phyloP scores from a whole-genome alignment of 2,797 vertebrate genomes.

The Enteromius argenteus region DNA sequence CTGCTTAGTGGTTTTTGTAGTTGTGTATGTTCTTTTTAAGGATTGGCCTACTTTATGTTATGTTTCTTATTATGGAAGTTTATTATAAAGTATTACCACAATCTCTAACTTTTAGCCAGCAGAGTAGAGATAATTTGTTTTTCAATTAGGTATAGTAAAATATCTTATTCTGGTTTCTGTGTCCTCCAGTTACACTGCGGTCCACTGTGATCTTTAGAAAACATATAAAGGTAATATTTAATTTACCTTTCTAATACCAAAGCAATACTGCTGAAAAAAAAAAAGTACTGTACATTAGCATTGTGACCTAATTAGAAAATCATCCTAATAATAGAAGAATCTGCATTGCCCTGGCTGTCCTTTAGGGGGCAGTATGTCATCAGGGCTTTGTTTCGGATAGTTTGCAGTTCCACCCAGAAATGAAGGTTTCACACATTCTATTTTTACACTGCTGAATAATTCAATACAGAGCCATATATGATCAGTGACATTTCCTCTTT shows the following conservation, averaged over 20 bases:
- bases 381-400: background rate
- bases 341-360: slow-evolving; percentile 19
- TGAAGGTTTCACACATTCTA: slow-evolving; percentile 62
- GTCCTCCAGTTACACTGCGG: background rate
- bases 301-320: slow-evolving; percentile 23
- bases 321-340: background rate
- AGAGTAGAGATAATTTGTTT: background rate
- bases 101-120: background rate
- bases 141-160: background rate
- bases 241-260: background rate
- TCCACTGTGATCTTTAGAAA: background rate
- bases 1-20: background rate
- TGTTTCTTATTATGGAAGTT: background rate
- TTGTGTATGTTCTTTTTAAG: background rate
- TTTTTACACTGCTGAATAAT: slow-evolving; percentile 65
- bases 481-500: slow-evolving; percentile 62
- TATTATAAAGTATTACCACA: background rate
- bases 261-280: background rate
- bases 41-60: background rate
- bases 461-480: slow-evolving; percentile 62
- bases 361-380: slow-evolving; percentile 53
- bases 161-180: background rate
- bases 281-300: background rate
- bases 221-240: background rate
- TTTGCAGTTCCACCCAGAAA: slow-evolving; percentile 40